phyloP scores from a whole-genome alignment of 2,797 vertebrate species.

The Rhincodon typus region DNA sequence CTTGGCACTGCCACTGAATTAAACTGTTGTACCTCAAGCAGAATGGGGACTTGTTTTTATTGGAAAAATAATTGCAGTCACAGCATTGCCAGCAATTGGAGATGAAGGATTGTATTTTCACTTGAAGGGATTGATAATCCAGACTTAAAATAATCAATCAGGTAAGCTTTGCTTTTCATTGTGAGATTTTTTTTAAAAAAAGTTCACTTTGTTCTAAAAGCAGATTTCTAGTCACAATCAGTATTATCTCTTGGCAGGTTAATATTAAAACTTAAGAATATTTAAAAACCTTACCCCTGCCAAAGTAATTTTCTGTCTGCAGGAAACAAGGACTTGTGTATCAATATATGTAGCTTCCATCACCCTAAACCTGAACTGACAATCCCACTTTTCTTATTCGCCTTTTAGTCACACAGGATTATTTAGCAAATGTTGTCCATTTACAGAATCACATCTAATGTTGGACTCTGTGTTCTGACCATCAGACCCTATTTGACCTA shows the following conservation, averaged over 20 bases:
- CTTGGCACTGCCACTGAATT: not conserved
- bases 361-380: too few species aligned
- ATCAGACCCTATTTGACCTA: too few species aligned
- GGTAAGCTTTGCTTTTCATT: not conserved
- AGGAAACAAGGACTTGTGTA: too few species aligned
- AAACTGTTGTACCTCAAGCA: not conserved
- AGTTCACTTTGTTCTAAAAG: not conserved
- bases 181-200: not conserved
- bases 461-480: too few species aligned
- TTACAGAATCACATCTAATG: too few species aligned
- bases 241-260: not conserved
- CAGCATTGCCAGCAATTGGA: not conserved
- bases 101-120: not conserved
- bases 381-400: too few species aligned
- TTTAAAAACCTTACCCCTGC: not conserved
- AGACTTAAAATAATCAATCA: not conserved
- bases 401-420: too few species aligned
- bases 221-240: not conserved
- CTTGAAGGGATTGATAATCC: not conserved
- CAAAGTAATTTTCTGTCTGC: too few species aligned
- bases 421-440: too few species aligned
- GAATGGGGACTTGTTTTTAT: not conserved
- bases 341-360: too few species aligned
- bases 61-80: not conserved
- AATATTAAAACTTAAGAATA: not conserved